A percentile compares a stretch with the other conserved stretches of the same genome.
Evolutionary conservation across 2,888 invertebrate genomes (phyloP).

Genomic region (Drosophila antonietae): DNA sequence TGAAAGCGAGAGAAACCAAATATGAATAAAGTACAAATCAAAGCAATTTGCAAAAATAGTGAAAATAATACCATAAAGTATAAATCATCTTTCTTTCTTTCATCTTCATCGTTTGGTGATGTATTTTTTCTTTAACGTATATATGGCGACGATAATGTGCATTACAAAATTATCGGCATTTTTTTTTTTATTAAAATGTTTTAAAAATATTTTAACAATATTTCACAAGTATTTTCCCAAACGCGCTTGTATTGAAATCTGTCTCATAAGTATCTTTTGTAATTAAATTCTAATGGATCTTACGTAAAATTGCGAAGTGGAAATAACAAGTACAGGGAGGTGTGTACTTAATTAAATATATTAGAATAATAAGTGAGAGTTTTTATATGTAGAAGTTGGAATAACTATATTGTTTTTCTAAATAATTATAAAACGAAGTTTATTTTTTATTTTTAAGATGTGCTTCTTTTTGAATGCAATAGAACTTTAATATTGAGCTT

Average conservation of each 20-base stretch:
- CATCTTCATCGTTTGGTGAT: constrained; percentile 60
- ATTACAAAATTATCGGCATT: constrained; percentile 42
- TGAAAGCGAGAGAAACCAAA: constrained; percentile 54
- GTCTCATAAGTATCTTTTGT: constrained; percentile 84
- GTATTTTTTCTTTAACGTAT: constrained; percentile 10
- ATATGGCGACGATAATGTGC: constrained; percentile 42
- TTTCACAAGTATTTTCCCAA: constrained; percentile 83
- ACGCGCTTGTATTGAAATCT: constrained; percentile 83
- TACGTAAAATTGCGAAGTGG: constrained; percentile 54
- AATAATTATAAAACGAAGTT: constrained; percentile 30
- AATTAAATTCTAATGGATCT: constrained; percentile 63
- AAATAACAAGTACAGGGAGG: constrained; percentile 64
- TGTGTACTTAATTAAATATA: constrained; percentile 52
- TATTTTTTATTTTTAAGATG: constrained; percentile 6
- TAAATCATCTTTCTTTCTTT: constrained; percentile 69
- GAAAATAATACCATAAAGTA: constrained; percentile 66
- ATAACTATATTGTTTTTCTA: constrained; percentile 24
- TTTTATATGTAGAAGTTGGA: constrained; percentile 31
- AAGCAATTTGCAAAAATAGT: constrained; percentile 67
- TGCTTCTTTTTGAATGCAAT: constrained; percentile 41
- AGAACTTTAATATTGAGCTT: constrained; percentile 27
- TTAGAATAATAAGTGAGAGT: constrained; percentile 24
- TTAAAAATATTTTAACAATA: constrained; percentile 37
- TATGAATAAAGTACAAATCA: constrained; percentile 56
- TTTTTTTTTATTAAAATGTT: constrained; percentile 33